These are phyloP conservation scores for Albula goreensis DNA, from an alignment of 2,113 vertebrate genomes.

Conservation along the genomic window DNA sequence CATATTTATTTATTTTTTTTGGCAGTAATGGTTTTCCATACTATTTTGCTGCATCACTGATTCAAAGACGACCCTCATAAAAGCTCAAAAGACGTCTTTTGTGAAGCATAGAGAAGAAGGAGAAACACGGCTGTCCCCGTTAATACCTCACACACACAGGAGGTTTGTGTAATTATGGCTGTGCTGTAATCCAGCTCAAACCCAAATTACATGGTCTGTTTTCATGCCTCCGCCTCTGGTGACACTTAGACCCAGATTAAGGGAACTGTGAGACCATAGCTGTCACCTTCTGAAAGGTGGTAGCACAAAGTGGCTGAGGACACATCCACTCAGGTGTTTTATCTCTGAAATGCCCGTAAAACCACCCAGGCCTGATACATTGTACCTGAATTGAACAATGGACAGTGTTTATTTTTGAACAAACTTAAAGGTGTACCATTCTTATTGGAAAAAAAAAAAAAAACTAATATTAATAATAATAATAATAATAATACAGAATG, in stretches of 20 bases:
- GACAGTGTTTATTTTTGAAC: not conserved
- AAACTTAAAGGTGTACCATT: not conserved
- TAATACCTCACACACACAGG: not conserved
- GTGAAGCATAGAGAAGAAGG: not conserved
- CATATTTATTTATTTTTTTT: too few relatives aligned
- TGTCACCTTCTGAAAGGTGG: not conserved
- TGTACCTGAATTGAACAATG: not conserved
- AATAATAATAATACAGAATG: too few relatives aligned
- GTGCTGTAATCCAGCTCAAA: conserved; percentile 5
- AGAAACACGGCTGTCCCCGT: not conserved
- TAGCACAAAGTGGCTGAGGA: conserved; percentile 7
- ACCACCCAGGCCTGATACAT: not conserved
- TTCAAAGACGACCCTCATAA: not conserved
- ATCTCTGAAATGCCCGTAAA: conserved; percentile 12
- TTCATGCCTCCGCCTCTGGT: not conserved
- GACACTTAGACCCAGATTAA: conserved; percentile 4
- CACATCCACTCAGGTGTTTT: conserved; percentile 6
- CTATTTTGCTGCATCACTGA: not conserved
- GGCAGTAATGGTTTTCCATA: not conserved
- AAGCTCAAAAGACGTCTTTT: not conserved
- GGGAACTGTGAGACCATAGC: not conserved
- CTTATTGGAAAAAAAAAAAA: not conserved
- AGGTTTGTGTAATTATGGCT: not conserved
- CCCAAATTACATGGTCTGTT: not conserved
- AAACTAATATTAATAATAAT: too few relatives aligned